phyloP scores from a whole-genome alignment of 2,797 vertebrate genomes.

The Ctenochaetus hawaiiensis region DNA sequence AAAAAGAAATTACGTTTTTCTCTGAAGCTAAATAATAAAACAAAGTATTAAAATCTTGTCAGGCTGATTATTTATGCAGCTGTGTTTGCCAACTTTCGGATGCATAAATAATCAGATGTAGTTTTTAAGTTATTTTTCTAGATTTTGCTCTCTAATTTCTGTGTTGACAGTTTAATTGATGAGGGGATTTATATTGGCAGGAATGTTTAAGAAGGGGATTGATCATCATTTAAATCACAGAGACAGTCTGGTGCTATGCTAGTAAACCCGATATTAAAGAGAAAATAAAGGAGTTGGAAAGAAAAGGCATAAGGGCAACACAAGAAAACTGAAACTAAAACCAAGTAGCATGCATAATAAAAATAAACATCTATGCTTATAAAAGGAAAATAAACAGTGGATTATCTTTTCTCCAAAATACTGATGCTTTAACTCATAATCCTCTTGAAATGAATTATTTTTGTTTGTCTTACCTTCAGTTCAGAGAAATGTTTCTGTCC shows the following conservation, averaged over 20 bases:
- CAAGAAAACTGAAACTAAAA: conserved; percentile 2
- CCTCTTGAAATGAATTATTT: neutral
- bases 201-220: neutral
- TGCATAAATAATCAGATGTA: neutral
- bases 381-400: neutral
- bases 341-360: neutral
- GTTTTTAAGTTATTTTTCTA: conserved; percentile 4
- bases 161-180: conserved; percentile 12
- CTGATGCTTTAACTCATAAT: neutral
- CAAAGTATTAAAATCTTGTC: neutral
- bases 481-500: conserved; percentile 54
- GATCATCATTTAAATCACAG: conserved; percentile 26
- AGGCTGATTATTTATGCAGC: neutral
- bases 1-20: conserved; percentile 9
- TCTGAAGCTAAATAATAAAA: neutral
- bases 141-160: conserved; percentile 23
- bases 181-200: conserved; percentile 8
- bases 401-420: neutral
- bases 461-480: conserved; percentile 69
- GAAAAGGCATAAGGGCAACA: neutral
- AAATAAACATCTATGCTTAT: neutral
- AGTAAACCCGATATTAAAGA: conserved; percentile 6
- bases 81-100: neutral
- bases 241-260: conserved; percentile 18
- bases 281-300: neutral